Evolutionary conservation across 2,797 vertebrate genomes (phyloP).

Genomic region (Poeciliopsis infans): DNA sequence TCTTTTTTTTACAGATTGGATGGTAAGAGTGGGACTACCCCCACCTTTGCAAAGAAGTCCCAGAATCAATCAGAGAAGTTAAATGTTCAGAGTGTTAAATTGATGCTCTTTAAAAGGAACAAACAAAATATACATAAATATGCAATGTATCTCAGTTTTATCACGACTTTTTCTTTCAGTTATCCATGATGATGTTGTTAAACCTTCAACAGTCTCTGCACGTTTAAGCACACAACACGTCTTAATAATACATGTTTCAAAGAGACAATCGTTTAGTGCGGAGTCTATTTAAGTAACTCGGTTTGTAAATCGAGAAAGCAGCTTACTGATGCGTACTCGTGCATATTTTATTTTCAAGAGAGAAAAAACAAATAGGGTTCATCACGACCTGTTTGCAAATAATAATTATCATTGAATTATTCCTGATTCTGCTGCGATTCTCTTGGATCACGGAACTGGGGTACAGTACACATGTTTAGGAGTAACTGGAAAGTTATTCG

Average conservation of each 20-base stretch:
- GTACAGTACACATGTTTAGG: background rate
- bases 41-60: slow-evolving; percentile 23
- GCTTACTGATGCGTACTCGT: slow-evolving; percentile 24
- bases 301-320: slow-evolving; percentile 47
- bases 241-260: slow-evolving; percentile 79
- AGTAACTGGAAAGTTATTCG: background rate
- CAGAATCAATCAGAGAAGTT: slow-evolving; percentile 4
- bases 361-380: background rate
- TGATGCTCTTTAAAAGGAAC: slow-evolving; percentile 46
- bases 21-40: slow-evolving; percentile 25
- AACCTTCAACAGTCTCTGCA: slow-evolving; percentile 47
- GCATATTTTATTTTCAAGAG: background rate
- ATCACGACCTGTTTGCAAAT: background rate
- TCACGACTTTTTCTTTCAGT: background rate
- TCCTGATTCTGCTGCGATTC: slow-evolving; percentile 12
- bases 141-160: background rate
- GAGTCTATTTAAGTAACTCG: slow-evolving; percentile 66
- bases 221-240: slow-evolving; percentile 61
- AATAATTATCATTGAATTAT: background rate
- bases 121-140: background rate
- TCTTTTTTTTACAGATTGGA: background rate
- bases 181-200: slow-evolving; percentile 53
- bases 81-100: slow-evolving; percentile 50
- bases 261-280: slow-evolving; percentile 73
- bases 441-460: background rate